Conservation (phyloP, 2,888 invertebrate genomes). For the Busseola fusca region DNA sequence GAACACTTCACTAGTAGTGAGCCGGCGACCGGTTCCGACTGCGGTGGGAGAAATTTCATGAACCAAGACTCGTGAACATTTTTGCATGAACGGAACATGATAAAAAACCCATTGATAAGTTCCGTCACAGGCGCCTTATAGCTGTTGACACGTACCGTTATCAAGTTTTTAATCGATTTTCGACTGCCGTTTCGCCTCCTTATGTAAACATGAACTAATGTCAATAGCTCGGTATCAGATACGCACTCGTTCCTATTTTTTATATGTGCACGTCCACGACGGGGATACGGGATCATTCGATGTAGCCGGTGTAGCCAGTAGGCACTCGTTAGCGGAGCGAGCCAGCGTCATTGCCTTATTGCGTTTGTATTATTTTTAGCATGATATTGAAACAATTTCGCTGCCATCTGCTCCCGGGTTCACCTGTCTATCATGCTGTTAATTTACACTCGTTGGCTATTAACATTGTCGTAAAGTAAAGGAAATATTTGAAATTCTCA, state of each 20-base stretch:
- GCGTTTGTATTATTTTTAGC: slow-evolving; percentile 81
- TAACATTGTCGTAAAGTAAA: slow-evolving; percentile 78
- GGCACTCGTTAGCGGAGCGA: slow-evolving; percentile 58
- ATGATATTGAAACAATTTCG: slow-evolving; percentile 83
- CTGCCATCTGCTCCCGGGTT: slow-evolving; percentile 81
- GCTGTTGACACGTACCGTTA: slow-evolving; percentile 82
- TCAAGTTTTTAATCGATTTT: slow-evolving; percentile 84
- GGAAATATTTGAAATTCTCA: slow-evolving; percentile 82
- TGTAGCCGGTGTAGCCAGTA: slow-evolving; percentile 56
- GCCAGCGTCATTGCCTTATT: slow-evolving; percentile 59
- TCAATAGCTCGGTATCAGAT: slow-evolving; percentile 86
- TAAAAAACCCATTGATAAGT: slow-evolving; percentile 79
- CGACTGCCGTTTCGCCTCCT: slow-evolving; percentile 88
- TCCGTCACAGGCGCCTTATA: slow-evolving; percentile 79
- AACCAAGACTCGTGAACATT: slow-evolving; percentile 65
- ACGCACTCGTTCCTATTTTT: slow-evolving; percentile 81
- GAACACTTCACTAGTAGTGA: slow-evolving; percentile 42
- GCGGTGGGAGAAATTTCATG: slow-evolving; percentile 66
- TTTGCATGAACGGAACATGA: slow-evolving; percentile 78
- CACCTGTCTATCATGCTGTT: slow-evolving; percentile 86
- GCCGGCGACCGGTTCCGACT: slow-evolving; percentile 63
- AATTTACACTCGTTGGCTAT: slow-evolving; percentile 82
- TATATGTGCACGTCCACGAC: slow-evolving; percentile 74
- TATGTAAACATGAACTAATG: slow-evolving; percentile 85
- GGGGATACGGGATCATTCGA: slow-evolving; percentile 73